Conservation (phyloP, 2,113 vertebrate species). For the Microtus ochrogaster region DNA sequence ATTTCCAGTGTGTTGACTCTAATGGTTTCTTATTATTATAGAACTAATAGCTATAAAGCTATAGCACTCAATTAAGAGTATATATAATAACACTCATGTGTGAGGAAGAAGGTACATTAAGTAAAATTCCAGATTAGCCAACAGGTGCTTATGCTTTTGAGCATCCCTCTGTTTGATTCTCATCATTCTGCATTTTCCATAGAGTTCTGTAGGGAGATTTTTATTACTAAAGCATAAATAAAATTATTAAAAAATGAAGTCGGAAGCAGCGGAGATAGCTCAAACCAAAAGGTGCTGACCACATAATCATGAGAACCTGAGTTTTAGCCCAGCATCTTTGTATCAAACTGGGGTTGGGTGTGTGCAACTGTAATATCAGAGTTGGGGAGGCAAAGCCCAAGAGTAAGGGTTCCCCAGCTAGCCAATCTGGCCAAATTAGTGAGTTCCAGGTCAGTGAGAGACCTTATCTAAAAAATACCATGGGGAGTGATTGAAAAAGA, state of each 20-base stretch:
- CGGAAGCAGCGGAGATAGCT: background rate
- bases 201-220: background rate
- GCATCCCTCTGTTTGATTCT: background rate
- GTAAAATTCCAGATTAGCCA: background rate
- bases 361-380: background rate
- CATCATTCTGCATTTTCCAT: background rate
- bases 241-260: constrained; percentile 13
- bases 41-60: background rate
- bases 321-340: background rate
- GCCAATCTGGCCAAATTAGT: background rate
- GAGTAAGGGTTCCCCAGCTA: too few relatives aligned
- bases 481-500: background rate
- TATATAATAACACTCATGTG: background rate
- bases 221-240: background rate
- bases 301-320: background rate
- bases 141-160: background rate
- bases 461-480: background rate
- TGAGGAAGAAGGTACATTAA: background rate
- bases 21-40: background rate
- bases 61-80: background rate
- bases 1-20: background rate
- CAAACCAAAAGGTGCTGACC: background rate
- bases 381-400: background rate
- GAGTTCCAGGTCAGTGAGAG: background rate
- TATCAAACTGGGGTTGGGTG: too few relatives aligned